phyloP scores from a whole-genome alignment of 2,797 vertebrate species.

The Simalia tracyae region DNA sequence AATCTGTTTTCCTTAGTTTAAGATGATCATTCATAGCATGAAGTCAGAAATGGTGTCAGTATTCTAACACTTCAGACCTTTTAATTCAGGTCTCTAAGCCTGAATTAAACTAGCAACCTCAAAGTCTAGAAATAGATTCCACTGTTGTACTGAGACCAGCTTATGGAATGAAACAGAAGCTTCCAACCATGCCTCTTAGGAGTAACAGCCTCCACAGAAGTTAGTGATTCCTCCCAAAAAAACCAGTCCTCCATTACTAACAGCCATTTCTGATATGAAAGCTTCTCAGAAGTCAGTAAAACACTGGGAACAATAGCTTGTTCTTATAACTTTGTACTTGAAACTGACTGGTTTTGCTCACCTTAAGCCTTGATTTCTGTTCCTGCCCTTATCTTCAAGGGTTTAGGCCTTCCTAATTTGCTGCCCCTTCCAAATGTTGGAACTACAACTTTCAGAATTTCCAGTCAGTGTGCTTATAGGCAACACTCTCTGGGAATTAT shows the following conservation, averaged over 20 bases:
- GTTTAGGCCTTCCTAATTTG: too few species aligned
- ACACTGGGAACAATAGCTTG: not conserved
- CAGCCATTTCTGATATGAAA: not conserved
- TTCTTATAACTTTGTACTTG: too few species aligned
- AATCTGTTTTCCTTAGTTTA: not conserved
- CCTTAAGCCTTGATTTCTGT: too few species aligned
- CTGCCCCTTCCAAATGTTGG: too few species aligned
- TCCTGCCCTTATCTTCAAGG: too few species aligned
- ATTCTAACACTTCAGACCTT: not conserved
- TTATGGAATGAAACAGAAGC: not conserved
- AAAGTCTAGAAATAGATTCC: not conserved
- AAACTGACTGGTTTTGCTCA: too few species aligned
- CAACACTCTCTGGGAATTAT: too few species aligned
- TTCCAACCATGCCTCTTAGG: not conserved
- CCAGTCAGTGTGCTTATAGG: too few species aligned
- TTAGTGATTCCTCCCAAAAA: not conserved
- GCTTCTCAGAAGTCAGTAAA: not conserved
- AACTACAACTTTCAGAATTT: too few species aligned
- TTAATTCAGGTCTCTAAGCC: not conserved
- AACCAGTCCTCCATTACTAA: not conserved
- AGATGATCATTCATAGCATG: not conserved
- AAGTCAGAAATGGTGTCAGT: too few species aligned
- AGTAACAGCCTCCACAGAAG: not conserved
- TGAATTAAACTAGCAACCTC: not conserved
- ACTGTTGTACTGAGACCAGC: not conserved